Percentiles rank a stretch among this genome's conserved stretches.
Evolutionary conservation across 2,888 invertebrate genomes (phyloP).

Genomic region (Carterocephalus palaemon): DNA sequence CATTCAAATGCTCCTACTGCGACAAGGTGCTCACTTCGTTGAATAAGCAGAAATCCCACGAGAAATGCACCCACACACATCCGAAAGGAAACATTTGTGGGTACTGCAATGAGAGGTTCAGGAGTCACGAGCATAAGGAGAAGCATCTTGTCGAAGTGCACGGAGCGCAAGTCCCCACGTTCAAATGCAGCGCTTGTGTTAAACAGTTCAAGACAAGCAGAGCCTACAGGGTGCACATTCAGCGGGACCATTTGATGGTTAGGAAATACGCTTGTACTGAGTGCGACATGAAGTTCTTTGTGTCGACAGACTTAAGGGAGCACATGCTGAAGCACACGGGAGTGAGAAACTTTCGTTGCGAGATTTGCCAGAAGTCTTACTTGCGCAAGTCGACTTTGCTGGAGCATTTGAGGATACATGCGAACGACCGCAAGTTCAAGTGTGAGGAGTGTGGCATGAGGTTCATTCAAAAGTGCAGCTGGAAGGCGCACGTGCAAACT

Average conservation of each 20-base stretch:
- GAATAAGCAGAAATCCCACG: conserved; percentile 32
- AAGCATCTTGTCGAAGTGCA: conserved; percentile 36
- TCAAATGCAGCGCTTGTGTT: conserved; percentile 37
- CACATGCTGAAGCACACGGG: conserved; percentile 59
- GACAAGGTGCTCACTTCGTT: conserved; percentile 32
- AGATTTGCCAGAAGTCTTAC: conserved; percentile 46
- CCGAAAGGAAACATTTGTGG: conserved; percentile 32
- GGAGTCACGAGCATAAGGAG: conserved; percentile 31
- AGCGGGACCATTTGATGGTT: conserved; percentile 34
- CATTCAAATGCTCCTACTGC: conserved; percentile 34
- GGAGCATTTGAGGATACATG: conserved; percentile 39
- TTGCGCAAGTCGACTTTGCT: conserved; percentile 34
- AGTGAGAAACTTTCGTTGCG: conserved; percentile 51
- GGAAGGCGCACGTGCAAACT: conserved; percentile 37
- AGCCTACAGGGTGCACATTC: conserved; percentile 30
- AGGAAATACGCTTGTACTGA: conserved; percentile 31
- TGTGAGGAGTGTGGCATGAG: conserved; percentile 37
- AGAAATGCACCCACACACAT: conserved; percentile 29
- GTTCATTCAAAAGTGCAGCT: conserved; percentile 38
- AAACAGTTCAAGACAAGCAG: conserved; percentile 32
- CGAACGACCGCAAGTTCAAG: conserved; percentile 32
- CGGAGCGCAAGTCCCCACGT: conserved; percentile 25
- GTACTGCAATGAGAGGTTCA: conserved; percentile 32
- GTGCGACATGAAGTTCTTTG: conserved; percentile 48
- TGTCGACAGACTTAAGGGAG: conserved; percentile 45